Base-by-base conservation (phyloP, 2,888 invertebrate genomes). In the Polymixis lichenea region DNA sequence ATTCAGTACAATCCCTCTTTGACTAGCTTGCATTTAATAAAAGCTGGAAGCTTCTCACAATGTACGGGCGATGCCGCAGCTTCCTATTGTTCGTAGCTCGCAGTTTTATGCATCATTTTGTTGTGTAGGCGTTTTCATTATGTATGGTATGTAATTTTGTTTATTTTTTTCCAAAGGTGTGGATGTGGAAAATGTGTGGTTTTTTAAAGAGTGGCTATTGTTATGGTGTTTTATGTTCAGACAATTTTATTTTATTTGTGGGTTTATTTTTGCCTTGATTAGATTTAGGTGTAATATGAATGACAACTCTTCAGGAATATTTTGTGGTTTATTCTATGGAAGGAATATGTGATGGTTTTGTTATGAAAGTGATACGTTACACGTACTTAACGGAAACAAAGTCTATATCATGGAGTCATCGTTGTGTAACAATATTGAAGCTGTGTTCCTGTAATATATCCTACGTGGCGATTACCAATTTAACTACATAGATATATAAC, bases 101-200 rank as follows among this genome's bases (percentile, higher is more conserved):
- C 56, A 80, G 73, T 86, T 88, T 76, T 82, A 71, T 80, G 80
- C 80, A 78, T 86, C 73, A 80, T 80, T 83, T 87, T 71, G 66
- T 75, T 71, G 64, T 71, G 66, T 75, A 49, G 38, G 56, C 25
- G 38, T 55, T 72, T 72, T 46, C 25, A 58, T 55, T 77, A 64
- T 77, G 17, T 32, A n/a, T 55, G 6, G 53, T 46, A 70, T 46
- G 61, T 82, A 70, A 69, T 55, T 61, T 61, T 58, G 43, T 46
- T 6, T 71, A 68, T 70, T 60, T 53, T 60, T 64, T 46, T 58
- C 13, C 22, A n/a, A 55, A 60, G 25, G 56, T 85, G n/a, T 56
- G 55, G 38, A 55, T 85, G n/a, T 56, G 55, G 38, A 55, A 69
- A 81, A 68, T 46, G 64, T 81, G 13, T n/a, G 32, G 32, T 56